Percentiles rank a stretch among this genome's conserved stretches.
phyloP scores from a whole-genome alignment of 2,113 vertebrate species.

The Dasypus novemcinctus region DNA sequence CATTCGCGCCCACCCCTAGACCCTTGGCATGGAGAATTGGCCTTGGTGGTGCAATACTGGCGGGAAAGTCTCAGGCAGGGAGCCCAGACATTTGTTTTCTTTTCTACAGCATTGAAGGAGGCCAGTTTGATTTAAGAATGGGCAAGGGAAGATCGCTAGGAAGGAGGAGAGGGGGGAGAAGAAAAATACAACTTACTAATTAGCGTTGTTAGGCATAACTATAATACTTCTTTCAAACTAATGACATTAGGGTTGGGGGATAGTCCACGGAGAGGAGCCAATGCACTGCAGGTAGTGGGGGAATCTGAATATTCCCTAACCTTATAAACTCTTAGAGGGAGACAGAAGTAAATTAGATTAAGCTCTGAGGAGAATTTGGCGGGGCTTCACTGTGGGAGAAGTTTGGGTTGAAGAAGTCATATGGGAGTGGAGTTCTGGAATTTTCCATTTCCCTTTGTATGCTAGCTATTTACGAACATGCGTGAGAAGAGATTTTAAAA shows the following conservation, averaged over 20 bases:
- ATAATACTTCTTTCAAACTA: not conserved
- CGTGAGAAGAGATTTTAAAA: not conserved
- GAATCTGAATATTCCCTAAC: not conserved
- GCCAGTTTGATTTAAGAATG: not conserved
- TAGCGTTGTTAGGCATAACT: not conserved
- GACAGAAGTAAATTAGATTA: not conserved
- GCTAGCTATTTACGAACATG: not conserved
- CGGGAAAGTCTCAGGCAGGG: not conserved
- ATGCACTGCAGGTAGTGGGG: not conserved
- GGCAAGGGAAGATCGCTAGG: not conserved
- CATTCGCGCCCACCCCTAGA: not conserved
- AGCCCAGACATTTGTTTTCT: constrained; percentile 18
- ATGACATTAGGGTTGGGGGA: not conserved
- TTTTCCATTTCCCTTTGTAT: not conserved
- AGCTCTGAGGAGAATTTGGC: not conserved
- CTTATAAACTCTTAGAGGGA: not conserved
- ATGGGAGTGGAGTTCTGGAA: not conserved
- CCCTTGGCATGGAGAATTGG: not conserved
- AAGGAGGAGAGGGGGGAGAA: not conserved
- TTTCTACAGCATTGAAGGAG: not conserved
- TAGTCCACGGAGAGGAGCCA: not conserved
- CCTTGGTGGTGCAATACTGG: not conserved
- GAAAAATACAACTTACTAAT: not conserved
- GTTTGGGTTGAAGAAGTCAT: not conserved
- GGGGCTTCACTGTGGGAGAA: not conserved